Evolutionary conservation across 2,113 vertebrate genomes (phyloP).

Genomic region (Cyrtonyx montezumae): DNA sequence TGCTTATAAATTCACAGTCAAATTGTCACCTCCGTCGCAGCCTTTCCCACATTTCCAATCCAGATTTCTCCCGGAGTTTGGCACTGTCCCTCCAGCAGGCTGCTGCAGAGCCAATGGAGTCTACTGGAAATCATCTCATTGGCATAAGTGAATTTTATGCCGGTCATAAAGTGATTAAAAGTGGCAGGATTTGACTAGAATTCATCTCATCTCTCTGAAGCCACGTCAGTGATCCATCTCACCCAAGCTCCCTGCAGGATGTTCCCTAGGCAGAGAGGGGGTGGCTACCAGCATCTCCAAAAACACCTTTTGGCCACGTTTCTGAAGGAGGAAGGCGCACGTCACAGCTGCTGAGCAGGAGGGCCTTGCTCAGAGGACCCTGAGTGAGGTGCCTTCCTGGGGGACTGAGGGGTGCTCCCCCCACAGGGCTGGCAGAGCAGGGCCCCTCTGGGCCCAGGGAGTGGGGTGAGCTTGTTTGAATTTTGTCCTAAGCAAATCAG

Average conservation of each 20-base stretch:
- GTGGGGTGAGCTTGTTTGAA: not conserved
- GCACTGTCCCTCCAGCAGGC: not conserved
- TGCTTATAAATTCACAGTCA: not conserved
- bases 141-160: not conserved
- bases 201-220: not conserved
- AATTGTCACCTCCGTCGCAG: not conserved
- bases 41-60: accelerated
- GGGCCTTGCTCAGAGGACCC: not conserved
- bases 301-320: not conserved
- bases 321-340: not conserved
- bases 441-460: not conserved
- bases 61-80: not conserved
- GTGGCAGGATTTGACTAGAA: not conserved
- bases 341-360: not conserved
- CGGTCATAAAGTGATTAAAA: not conserved
- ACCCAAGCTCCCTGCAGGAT: accelerated
- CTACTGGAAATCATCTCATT: not conserved
- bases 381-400: not conserved
- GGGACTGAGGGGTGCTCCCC: too few species aligned
- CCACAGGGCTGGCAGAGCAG: not conserved
- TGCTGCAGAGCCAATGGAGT: not conserved
- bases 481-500: not conserved
- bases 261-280: not conserved
- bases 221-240: accelerated
- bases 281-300: not conserved